A percentile compares a stretch with the other conserved stretches of the same genome.
phyloP scores from a whole-genome alignment of 1,140 invertebrate species.

The Bilobella aurantiaca region DNA sequence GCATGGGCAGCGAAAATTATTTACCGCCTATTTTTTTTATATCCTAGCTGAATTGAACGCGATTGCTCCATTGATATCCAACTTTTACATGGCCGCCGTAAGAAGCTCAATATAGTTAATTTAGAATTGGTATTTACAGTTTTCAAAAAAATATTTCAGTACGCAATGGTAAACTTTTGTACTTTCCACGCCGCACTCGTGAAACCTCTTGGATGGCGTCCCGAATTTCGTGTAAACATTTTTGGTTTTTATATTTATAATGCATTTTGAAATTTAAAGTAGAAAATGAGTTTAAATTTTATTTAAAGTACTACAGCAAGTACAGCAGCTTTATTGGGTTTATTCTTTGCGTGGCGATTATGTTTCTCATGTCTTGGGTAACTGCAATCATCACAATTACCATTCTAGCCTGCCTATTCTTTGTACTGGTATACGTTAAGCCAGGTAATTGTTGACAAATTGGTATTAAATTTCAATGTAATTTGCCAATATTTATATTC shows the following conservation, averaged over 20 bases:
- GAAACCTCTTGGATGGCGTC: constrained; percentile 58
- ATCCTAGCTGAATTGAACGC: constrained; percentile 71
- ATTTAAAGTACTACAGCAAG: constrained; percentile 45
- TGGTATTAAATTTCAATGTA: too few relatives aligned
- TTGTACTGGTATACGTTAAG: constrained; percentile 43
- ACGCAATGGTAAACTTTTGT: constrained; percentile 36
- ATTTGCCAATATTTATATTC: not conserved
- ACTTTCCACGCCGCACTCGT: constrained; percentile 52
- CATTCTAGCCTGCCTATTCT: constrained; percentile 44
- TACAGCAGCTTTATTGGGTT: constrained; percentile 47
- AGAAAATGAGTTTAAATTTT: not conserved
- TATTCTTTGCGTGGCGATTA: constrained; percentile 58
- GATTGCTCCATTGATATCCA: constrained; percentile 93
- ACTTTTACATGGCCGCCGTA: constrained; percentile 86
- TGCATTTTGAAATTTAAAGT: not conserved
- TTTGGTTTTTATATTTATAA: not conserved
- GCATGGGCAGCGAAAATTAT: not conserved
- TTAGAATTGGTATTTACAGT: constrained; percentile 69
- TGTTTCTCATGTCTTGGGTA: constrained; percentile 85
- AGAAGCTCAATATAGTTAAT: not conserved
- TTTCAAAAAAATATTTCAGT: constrained; percentile 5
- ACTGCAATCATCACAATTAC: constrained; percentile 47
- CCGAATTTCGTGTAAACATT: constrained; percentile 61
- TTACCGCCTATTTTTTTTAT: constrained; percentile 26
- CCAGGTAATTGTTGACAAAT: constrained; percentile 31